Evolutionary conservation across 2,888 invertebrate genomes (phyloP).

Genomic region (Aethes cnicana): DNA sequence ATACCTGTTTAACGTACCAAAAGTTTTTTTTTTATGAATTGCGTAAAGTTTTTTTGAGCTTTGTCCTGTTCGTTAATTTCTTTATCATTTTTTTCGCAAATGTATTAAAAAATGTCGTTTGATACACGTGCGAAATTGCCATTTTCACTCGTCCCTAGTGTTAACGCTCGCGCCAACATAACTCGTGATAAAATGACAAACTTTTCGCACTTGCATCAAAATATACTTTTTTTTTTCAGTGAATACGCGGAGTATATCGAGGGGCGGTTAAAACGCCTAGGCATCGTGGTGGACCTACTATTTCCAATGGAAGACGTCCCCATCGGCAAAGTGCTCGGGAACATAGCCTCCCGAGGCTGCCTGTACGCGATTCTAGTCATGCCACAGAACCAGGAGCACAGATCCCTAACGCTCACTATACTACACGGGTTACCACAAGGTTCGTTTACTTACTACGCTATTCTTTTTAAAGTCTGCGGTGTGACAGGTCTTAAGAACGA

Average conservation of each 20-base stretch:
- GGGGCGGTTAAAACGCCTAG: conserved; percentile 88
- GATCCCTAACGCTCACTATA: conserved; percentile 94
- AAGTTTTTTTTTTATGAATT: too few relatives aligned
- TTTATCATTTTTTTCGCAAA: too few relatives aligned
- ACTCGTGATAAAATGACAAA: too few relatives aligned
- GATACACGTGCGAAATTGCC: too few relatives aligned
- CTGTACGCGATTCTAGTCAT: conserved; percentile 94
- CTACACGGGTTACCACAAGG: conserved; percentile 95
- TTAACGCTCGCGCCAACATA: too few relatives aligned
- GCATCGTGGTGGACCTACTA: conserved; percentile 92
- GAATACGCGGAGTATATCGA: conserved; percentile 95
- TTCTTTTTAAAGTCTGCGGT: too few relatives aligned
- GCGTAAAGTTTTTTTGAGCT: too few relatives aligned
- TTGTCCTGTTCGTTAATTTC: too few relatives aligned
- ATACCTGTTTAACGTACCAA: too few relatives aligned
- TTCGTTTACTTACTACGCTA: conserved; percentile 53
- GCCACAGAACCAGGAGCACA: conserved; percentile 92
- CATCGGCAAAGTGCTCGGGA: conserved; percentile 88
- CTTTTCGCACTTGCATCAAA: conserved; percentile 6
- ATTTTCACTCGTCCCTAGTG: too few relatives aligned
- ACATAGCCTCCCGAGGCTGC: conserved; percentile 93
- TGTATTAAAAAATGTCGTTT: too few relatives aligned
- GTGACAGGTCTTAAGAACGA: too few relatives aligned
- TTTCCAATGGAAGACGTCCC: conserved; percentile 96
- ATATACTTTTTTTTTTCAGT: conserved; percentile 62